Evolutionary conservation across 2,113 vertebrate species (phyloP).

Genomic region (Dryoscopus gambensis): DNA sequence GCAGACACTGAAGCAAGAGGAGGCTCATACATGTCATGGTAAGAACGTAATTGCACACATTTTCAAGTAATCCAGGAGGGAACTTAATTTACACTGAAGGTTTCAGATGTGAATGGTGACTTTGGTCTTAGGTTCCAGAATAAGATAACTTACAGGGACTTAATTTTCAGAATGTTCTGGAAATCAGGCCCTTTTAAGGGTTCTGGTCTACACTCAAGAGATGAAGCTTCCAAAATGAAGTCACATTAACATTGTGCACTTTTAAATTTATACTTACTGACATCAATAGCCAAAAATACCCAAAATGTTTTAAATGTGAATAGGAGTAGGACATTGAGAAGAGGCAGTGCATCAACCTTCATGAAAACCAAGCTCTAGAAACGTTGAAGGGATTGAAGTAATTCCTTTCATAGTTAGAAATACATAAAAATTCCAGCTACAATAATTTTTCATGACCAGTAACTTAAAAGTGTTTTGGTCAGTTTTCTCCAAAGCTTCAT

Average conservation of each 20-base stretch:
- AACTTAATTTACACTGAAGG: background rate
- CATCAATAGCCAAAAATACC: background rate
- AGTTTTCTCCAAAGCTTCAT: background rate
- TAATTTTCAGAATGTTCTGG: background rate
- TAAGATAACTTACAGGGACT: background rate
- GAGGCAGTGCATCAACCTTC: background rate
- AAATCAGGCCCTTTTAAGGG: background rate
- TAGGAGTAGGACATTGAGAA: background rate
- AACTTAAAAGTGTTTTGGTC: background rate
- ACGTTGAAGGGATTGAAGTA: background rate
- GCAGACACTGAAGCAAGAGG: background rate
- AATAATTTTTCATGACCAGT: background rate
- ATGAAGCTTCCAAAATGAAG: background rate
- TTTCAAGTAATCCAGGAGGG: background rate
- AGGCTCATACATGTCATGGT: fast-evolving
- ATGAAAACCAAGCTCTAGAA: background rate
- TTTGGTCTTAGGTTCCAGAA: background rate
- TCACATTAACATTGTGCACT: background rate
- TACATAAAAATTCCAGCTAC: background rate
- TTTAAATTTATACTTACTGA: background rate
- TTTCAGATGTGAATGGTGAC: background rate
- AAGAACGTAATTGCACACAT: background rate
- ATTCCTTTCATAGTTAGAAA: background rate
- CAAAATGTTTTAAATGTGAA: background rate
- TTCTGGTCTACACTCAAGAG: background rate